Evolutionary conservation across 2,888 invertebrate genomes (phyloP), one percentile per base, ranked within the genome.

Genomic region (Cephus runcator): DNA sequence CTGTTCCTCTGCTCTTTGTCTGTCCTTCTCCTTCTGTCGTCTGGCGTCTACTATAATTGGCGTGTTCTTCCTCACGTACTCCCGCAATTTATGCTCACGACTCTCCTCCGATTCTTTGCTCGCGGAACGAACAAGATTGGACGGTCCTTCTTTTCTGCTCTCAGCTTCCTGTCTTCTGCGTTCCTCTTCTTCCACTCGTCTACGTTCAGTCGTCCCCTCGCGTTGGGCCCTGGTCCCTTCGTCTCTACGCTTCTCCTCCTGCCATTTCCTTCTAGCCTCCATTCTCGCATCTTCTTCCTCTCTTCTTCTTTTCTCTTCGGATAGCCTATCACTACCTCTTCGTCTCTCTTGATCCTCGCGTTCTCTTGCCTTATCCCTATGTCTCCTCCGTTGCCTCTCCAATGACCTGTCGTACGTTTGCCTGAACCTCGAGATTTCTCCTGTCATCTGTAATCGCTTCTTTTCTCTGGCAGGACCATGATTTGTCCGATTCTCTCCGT

Each of bases 1-100:
- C 1, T 80, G 81, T 36, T 88, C 88, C 34, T 85, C 84, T 9
- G 77, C 76, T 4, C 76, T 77, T 15, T 79, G 81, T n/a, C 75
- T 77, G 68, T 74, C 73, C n/a, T 73, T n/a, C 30, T 74, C 75
- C 15, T 75, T 75, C 75, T 40, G 23, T 1, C 77, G 31, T 34
- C 75, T 31, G 23, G 77, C 69, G 30, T 36, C 40, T 1, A 34
- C 23, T 33, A 23, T 0, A 0, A 69, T 33, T 23, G 33, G 69
- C 30, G n/a, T 31, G 40, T 40, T 40, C 40, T 15, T 40, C 40
- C 40, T 40, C 40, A 40, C 15, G 40, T 40, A 40, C 15, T 40
- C 40, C 40, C 12, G 40, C 15, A 40, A 40, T 4, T 40, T 40
- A 15, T 9, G 30, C 69, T 30, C 69, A 1, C 69, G 69, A 30